These are phyloP conservation scores for Anodontia alba DNA, from an alignment of 2,888 invertebrate genomes.

Conservation along the genomic window DNA sequence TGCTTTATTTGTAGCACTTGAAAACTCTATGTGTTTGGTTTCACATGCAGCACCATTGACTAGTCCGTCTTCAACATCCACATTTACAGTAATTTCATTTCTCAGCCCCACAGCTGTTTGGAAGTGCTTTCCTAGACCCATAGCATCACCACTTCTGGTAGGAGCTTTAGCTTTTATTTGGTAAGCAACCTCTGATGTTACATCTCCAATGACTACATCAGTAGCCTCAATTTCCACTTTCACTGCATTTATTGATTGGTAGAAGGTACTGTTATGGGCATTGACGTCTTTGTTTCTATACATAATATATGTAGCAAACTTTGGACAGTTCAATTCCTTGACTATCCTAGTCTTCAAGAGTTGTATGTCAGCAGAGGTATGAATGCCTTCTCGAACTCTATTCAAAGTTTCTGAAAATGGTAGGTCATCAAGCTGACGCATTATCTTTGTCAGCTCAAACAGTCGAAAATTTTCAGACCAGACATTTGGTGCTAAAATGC, in stretches of 20 bases:
- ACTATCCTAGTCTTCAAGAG: neutral
- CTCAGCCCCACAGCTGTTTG: slow-evolving; percentile 16
- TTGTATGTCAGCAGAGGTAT: neutral
- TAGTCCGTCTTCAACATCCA: slow-evolving; percentile 47
- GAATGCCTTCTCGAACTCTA: neutral
- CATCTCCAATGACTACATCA: too few species aligned
- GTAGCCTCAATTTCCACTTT: slow-evolving; percentile 19
- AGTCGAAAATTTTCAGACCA: slow-evolving; percentile 17
- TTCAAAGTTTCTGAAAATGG: neutral
- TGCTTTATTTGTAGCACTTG: neutral
- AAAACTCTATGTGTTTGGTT: slow-evolving; percentile 7
- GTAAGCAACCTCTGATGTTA: slow-evolving; percentile 20
- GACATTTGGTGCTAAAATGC: slow-evolving; percentile 9
- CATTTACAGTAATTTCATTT: slow-evolving; percentile 43
- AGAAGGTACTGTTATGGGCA: slow-evolving; percentile 18
- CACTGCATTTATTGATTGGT: neutral
- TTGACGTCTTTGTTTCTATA: slow-evolving; percentile 28
- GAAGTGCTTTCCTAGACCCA: slow-evolving; percentile 26
- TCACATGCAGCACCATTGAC: slow-evolving; percentile 45
- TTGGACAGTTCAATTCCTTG: too few species aligned
- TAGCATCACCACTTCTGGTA: slow-evolving; percentile 12
- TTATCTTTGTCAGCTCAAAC: slow-evolving; percentile 22
- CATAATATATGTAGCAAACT: too few species aligned
- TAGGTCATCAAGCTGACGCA: slow-evolving; percentile 2
- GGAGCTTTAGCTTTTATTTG: slow-evolving; percentile 29